A percentile compares a stretch with the other conserved stretches of the same genome.
phyloP scores from a whole-genome alignment of 2,113 vertebrate genomes.

The Macrotis lagotis region DNA sequence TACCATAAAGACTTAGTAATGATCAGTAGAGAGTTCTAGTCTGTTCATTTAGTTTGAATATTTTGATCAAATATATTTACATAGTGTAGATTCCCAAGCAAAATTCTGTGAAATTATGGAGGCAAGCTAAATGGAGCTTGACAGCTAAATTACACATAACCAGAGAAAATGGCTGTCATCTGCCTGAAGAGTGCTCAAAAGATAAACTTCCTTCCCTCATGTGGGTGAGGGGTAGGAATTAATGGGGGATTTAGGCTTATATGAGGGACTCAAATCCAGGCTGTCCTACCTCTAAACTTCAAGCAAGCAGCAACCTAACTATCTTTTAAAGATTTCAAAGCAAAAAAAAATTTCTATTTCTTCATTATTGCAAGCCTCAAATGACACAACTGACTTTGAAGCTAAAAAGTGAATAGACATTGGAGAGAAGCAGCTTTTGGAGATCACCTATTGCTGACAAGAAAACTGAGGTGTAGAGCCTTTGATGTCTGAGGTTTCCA shows the following conservation, averaged over 20 bases:
- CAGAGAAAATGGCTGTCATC: background rate
- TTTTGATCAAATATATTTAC: background rate
- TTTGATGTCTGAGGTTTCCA: background rate
- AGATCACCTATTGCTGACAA: background rate
- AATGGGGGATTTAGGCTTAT: background rate
- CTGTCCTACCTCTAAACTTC: background rate
- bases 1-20: background rate
- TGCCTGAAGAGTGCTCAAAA: background rate
- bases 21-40: background rate
- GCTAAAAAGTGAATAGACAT: background rate
- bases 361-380: background rate
- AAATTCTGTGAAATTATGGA: background rate
- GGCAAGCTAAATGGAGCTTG: background rate
- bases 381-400: background rate
- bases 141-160: background rate
- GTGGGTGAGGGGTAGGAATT: background rate
- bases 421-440: background rate
- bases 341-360: background rate
- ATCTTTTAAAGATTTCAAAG: fast-evolving
- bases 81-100: background rate
- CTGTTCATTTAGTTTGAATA: background rate
- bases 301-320: background rate
- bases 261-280: background rate
- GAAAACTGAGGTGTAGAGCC: background rate
- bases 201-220: background rate